Conservation (phyloP, 2,797 vertebrate species). For the Hafferia zeledoni region DNA sequence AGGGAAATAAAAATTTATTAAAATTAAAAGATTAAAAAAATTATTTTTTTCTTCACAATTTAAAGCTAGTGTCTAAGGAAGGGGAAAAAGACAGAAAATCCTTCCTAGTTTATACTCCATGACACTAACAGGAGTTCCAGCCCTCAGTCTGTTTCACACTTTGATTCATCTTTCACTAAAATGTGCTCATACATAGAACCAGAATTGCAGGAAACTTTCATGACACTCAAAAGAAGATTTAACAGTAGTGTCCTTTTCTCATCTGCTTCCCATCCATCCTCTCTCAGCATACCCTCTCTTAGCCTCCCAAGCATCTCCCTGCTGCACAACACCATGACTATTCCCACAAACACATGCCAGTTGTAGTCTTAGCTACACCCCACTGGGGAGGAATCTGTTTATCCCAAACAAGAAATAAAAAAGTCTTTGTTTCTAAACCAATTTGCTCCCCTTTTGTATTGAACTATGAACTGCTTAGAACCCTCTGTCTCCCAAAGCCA, state of each 20-base stretch:
- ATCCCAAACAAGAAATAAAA: neutral
- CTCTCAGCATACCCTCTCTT: neutral
- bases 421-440: neutral
- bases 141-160: neutral
- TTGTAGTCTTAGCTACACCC: neutral
- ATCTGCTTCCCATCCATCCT: neutral
- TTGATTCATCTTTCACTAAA: neutral
- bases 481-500: neutral
- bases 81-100: neutral
- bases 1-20: neutral
- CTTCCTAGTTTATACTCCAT: neutral
- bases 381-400: neutral
- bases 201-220: neutral
- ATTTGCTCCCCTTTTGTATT: neutral
- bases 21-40: neutral
- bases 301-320: neutral
- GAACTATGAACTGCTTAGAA: neutral
- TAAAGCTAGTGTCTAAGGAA: neutral
- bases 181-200: rapidly evolving
- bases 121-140: neutral
- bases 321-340: neutral
- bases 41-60: neutral
- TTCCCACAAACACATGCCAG: rapidly evolving
- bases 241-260: neutral
- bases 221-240: neutral